phyloP scores from a whole-genome alignment of 2,797 vertebrate species.

The Chelidonichthys spinosus region DNA sequence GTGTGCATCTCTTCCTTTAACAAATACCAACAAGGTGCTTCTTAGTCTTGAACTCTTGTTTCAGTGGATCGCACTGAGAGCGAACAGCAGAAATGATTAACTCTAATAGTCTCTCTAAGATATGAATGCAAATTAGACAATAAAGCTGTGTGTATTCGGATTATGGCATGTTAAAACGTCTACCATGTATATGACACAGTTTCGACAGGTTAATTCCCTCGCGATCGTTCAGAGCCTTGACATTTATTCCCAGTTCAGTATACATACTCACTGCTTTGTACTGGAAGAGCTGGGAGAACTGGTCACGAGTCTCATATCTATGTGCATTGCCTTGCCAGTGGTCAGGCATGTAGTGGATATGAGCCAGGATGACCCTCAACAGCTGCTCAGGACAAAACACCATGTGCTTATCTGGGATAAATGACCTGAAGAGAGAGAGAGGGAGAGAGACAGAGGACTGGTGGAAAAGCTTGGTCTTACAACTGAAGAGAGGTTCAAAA shows the following conservation, averaged over 20 bases:
- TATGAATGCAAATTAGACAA: slow-evolving; percentile 15
- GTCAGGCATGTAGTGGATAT: slow-evolving; percentile 99
- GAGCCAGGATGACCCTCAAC: slow-evolving; percentile 94
- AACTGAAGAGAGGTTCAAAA: not conserved
- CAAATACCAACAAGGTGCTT: not conserved
- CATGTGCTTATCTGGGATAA: slow-evolving; percentile 98
- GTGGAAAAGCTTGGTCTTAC: not conserved
- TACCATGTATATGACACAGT: not conserved
- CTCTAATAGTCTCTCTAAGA: slow-evolving; percentile 3
- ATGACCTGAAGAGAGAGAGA: slow-evolving; percentile 85
- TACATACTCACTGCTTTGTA: slow-evolving; percentile 95
- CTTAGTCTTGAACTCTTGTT: not conserved
- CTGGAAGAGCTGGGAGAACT: slow-evolving; percentile 99
- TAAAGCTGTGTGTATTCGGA: not conserved
- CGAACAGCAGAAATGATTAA: slow-evolving; percentile 1
- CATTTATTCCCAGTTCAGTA: slow-evolving; percentile 6
- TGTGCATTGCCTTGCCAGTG: slow-evolving; percentile 99
- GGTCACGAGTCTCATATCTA: slow-evolving; percentile 95
- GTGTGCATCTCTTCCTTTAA: not conserved
- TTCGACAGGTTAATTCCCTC: not conserved
- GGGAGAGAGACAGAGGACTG: not conserved
- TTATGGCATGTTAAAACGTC: not conserved
- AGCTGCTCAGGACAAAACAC: slow-evolving; percentile 99
- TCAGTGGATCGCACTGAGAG: not conserved
- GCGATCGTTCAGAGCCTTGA: not conserved